These are phyloP conservation scores for Thunnus albacares DNA, from an alignment of 2,797 vertebrate species.

Conservation along the genomic window DNA sequence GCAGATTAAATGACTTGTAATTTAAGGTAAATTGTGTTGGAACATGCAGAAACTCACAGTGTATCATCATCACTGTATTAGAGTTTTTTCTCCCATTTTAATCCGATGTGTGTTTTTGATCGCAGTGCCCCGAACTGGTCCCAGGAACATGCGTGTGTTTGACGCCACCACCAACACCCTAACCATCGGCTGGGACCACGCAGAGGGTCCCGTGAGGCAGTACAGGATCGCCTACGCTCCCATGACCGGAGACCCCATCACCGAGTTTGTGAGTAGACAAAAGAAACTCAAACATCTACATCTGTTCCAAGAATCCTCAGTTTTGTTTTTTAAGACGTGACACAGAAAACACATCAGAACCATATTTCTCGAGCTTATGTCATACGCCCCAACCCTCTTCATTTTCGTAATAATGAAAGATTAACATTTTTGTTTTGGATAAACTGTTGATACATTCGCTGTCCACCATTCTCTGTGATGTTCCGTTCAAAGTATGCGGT, in stretches of 20 bases:
- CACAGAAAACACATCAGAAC: not conserved
- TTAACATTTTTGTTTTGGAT: constrained; percentile 2
- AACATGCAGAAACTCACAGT: not conserved
- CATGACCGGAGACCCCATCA: constrained; percentile 92
- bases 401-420: not conserved
- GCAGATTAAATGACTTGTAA: not conserved
- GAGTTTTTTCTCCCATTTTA: no score
- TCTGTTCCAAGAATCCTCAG: not conserved
- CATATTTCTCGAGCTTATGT: not conserved
- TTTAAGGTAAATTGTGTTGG: not conserved
- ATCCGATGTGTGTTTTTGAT: not conserved
- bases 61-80: not conserved
- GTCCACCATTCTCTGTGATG: not conserved
- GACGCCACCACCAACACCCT: constrained; percentile 95
- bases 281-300: not conserved
- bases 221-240: constrained; percentile 94
- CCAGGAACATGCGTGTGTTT: constrained; percentile 93
- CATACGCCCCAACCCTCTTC: not conserved
- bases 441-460: not conserved
- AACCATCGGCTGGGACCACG: constrained; percentile 96
- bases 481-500: constrained; percentile 20
- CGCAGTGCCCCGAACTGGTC: constrained; percentile 92
- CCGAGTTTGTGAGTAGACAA: constrained; percentile 88
- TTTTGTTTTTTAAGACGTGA: not conserved
- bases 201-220: constrained; percentile 94